Evolutionary conservation across 2,888 invertebrate genomes (phyloP), one percentile per base, ranked within the genome.

Genomic region (Dichetophora obliterata): DNA sequence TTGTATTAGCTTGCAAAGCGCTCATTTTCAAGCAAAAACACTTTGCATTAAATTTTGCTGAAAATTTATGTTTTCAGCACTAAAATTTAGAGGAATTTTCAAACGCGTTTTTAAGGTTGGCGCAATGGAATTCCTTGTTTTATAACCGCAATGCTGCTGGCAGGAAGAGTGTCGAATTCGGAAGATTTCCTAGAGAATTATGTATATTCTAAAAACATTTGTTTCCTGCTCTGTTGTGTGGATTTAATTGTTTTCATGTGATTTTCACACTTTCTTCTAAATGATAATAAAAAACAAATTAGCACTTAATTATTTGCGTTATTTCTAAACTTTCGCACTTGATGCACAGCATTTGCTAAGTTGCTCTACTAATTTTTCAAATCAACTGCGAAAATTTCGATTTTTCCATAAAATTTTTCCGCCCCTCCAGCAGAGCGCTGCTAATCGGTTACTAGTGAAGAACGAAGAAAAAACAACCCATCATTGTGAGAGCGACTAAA

Each of bases 321-420:
- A n/a, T 66, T 66, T 27, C 43, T 1, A 9, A 9, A 9, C 16
- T 59, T 59, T 22, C 59, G 22, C 57, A 57, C 19, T 16, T 52
- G 63, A 27, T 52, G 14, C 52, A 34, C 50, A 14, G 22, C 54
- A 16, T 22, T n/a, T 22, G 48, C 11, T 14, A 19, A 27, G 48
- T 73, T 73, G 31, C 37, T 22, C 66, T n/a, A 52, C 54, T 24
- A 61, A 31, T 50, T 61, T 52, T 48, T 19, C 24, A n/a, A 16
- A 9, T 16, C 43, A 52, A 63, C 61, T 61, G 48, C 22, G 74
- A 68, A 75, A 75, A 75, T 57, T 75, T 61, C 57, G 61, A 70
- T 75, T 75, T 73, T 75, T 75, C 69, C 75, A 69, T 43, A 75
- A 61, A 50, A 14, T 68, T 43, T 43, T 48, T 22, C 31, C 24